Conservation (phyloP, 2,113 vertebrate genomes). For the Cygnus buccinator region DNA sequence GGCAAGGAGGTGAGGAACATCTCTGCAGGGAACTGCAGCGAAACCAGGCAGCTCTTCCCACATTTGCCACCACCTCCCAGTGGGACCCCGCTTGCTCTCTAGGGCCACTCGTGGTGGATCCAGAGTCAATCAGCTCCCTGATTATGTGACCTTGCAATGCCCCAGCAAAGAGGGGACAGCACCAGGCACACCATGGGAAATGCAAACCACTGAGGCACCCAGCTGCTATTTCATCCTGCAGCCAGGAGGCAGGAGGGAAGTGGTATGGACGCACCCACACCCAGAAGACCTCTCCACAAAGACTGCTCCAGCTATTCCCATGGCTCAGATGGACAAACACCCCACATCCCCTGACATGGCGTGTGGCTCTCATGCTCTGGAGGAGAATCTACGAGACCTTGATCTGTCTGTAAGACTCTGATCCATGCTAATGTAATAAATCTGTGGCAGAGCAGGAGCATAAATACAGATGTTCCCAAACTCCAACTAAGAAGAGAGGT, state of each 20-base stretch:
- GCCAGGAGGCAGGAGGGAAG: not conserved
- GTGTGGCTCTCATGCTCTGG: not conserved
- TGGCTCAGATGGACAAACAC: not conserved
- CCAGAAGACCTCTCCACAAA: not conserved
- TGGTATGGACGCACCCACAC: rapidly evolving
- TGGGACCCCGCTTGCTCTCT: rapidly evolving
- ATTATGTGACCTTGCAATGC: not conserved
- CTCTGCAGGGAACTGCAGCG: not conserved
- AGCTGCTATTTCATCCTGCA: not conserved
- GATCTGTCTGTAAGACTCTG: not conserved
- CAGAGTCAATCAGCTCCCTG: not conserved
- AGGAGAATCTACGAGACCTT: not conserved
- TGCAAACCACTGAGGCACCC: not conserved
- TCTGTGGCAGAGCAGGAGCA: not conserved
- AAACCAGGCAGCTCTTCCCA: not conserved
- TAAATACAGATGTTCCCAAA: not conserved
- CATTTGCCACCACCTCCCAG: not conserved
- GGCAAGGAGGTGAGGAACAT: not conserved
- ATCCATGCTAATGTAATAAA: not conserved
- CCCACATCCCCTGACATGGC: rapidly evolving
- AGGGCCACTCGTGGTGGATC: not conserved
- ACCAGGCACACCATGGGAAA: not conserved
- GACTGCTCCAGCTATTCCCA: not conserved
- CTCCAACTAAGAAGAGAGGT: not conserved
- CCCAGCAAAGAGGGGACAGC: not conserved